phyloP scores from a whole-genome alignment of 1,140 invertebrate species.

The Phymastichus coffea region DNA sequence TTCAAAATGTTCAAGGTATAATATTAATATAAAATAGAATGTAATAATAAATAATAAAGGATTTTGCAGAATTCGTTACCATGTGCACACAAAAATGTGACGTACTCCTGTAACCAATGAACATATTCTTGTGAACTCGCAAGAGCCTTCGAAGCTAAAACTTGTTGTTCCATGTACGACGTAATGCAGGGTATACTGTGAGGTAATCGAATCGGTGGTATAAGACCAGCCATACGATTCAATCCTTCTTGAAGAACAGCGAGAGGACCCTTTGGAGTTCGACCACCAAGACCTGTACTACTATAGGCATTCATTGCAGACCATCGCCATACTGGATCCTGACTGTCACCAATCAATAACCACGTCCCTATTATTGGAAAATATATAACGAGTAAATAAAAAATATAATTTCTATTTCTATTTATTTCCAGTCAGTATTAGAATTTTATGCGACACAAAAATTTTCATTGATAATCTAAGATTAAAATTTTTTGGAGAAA shows the following conservation, averaged over 20 bases:
- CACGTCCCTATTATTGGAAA: conserved; percentile 45
- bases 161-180: conserved; percentile 76
- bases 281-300: conserved; percentile 32
- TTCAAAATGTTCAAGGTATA: conserved; percentile 1
- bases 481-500: neutral
- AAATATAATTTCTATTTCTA: conserved; percentile 6
- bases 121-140: conserved; percentile 72
- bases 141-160: conserved; percentile 68
- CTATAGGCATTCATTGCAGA: conserved; percentile 46
- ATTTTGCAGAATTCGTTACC: too few relatives aligned
- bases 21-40: conserved; percentile 23
- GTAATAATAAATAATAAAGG: conserved; percentile 1
- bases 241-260: conserved; percentile 50
- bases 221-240: conserved; percentile 43
- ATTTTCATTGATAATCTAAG: neutral
- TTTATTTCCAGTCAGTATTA: too few relatives aligned
- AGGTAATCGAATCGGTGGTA: conserved; percentile 46
- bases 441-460: conserved; percentile 1
- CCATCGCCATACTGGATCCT: conserved; percentile 56
- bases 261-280: conserved; percentile 45
- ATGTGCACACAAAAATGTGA: conserved; percentile 74
- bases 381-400: conserved; percentile 2
- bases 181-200: conserved; percentile 54
- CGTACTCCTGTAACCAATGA: conserved; percentile 75
- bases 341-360: conserved; percentile 55